Base-by-base conservation (phyloP, 2,888 invertebrate species). In the Hirtodrosophila trivittata region DNA sequence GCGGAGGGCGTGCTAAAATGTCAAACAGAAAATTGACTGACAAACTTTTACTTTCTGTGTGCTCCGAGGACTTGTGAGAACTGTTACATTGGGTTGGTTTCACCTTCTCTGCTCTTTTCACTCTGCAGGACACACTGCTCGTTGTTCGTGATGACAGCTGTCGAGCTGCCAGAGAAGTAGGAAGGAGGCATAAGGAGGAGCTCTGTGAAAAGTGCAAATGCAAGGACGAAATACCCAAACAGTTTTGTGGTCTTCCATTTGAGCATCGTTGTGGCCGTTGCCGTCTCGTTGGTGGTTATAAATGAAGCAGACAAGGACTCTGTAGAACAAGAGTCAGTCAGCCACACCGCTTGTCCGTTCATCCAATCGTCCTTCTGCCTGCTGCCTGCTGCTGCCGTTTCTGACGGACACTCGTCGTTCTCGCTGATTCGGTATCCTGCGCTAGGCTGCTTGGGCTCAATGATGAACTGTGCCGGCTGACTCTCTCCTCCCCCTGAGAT, bases 231-330 rank as follows among this genome's bases (percentile, higher is more conserved):
- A 59, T 68, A 78, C 83, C 68, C 65, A 76, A 86, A 86, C 78
- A 86, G 73, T 78, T 78, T 78, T 78, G 78, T 56, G 78, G 78
- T 83, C 80, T 78, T 83, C 80, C 86, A 78, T 67, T 82, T 65
- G 68, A 71, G 54, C 65, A 21, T 55, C 57, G 65, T 65, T 68
- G 75, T 69, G 65, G 62, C 69, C 60, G 59, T 63, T 60, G 77
- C 70, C 73, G 67, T 77, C 81, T 75, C 70, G 70, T 64, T 71
- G 69, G 63, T 54, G 75, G 70, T 71, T 71, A 71, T 71, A 75
- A 71, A 71, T 71, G 70, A 71, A 69, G 64, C 70, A 63, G 51
- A 69, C 64, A 45, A 54, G 50, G 52, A 41, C 57, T 30, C 30
- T 26, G 16, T 63, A 43, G 42, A 21, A 16, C 32, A 18, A 56